Conservation (phyloP, 2,113 vertebrate genomes). For the Polypterus senegalus region DNA sequence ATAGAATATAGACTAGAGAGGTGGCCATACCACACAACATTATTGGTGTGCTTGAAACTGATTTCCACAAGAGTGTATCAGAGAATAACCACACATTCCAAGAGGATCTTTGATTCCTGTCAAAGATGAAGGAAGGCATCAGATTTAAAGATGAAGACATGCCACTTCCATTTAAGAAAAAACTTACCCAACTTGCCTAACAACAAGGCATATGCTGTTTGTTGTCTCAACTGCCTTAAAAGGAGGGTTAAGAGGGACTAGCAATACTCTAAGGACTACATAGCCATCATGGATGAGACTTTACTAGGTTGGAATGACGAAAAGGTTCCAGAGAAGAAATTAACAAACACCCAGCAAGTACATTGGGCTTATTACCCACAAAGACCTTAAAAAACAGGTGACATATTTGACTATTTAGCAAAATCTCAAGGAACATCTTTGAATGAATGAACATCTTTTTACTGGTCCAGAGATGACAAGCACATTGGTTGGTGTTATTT, state of each 20-base stretch:
- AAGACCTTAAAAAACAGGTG: no score
- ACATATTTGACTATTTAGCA: no score
- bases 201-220: slow-evolving; percentile 11
- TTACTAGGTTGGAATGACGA: slow-evolving; percentile 11
- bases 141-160: slow-evolving; percentile 9
- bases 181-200: slow-evolving; percentile 12
- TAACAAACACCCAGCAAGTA: background rate
- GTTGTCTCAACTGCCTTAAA: slow-evolving; percentile 13
- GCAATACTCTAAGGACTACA: slow-evolving; percentile 14
- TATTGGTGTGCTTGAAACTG: background rate
- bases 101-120: slow-evolving; percentile 10
- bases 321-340: slow-evolving; percentile 8
- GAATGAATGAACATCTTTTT: no score
- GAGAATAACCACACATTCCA: slow-evolving; percentile 8
- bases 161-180: background rate
- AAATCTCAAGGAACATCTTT: no score
- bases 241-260: slow-evolving; percentile 6
- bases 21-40: slow-evolving; percentile 7
- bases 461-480: no score
- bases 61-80: no score
- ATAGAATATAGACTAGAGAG: slow-evolving; percentile 13
- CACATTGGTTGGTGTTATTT: no score
- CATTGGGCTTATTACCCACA: no score
- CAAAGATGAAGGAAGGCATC: slow-evolving; percentile 4
- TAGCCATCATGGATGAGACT: slow-evolving; percentile 15